Base-by-base conservation (phyloP, 2,888 invertebrate species). In the Tachina grossa region DNA sequence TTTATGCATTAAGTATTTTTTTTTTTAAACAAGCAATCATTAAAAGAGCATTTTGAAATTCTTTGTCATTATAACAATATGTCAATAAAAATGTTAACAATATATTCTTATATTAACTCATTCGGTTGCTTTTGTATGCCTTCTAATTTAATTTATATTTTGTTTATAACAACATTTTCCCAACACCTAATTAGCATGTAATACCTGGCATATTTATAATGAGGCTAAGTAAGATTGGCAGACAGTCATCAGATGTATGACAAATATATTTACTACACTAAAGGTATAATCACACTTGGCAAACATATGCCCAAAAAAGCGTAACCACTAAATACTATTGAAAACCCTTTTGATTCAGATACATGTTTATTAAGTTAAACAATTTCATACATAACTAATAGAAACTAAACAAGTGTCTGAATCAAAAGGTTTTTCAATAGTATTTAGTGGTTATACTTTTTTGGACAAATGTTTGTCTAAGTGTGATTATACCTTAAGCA, bases 151-250 rank as follows among this genome's bases (percentile, higher is more conserved):
- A 68, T 51, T 22, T 45, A 22, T 14, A n/a, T n/a, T n/a, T n/a
- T n/a, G n/a, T n/a, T n/a, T n/a, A n/a, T 47, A 22, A 2, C n/a
- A 31, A 31, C 2, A 53, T 16, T 65, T 53, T 65, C 14, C 9
- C 22, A 55, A 76, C 45, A 76, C 11, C 53, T 76, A 22, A 65
- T 76, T 76, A 55, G 53, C 31, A 76, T 76, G 43, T 75, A 75
- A 31, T 19, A 55, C 53, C 41, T 13, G 19, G 22, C n/a, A 45
- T 45, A 53, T 65, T 63, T 22, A 31, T 43, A 59, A 59, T 76
- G 13, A 61, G 51, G 9, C 41, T 72, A 13, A 72, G 19, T 72
- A 13, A 72, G 19, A 71, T 22, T 22, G 69, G 19, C 53, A 19
- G 57, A 1, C 41, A 45, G 22, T 4, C 53, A 19, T 13, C 31